These are phyloP conservation scores for Tauraco hartlaubi DNA, from an alignment of 2,797 vertebrate species.

Conservation along the genomic window DNA sequence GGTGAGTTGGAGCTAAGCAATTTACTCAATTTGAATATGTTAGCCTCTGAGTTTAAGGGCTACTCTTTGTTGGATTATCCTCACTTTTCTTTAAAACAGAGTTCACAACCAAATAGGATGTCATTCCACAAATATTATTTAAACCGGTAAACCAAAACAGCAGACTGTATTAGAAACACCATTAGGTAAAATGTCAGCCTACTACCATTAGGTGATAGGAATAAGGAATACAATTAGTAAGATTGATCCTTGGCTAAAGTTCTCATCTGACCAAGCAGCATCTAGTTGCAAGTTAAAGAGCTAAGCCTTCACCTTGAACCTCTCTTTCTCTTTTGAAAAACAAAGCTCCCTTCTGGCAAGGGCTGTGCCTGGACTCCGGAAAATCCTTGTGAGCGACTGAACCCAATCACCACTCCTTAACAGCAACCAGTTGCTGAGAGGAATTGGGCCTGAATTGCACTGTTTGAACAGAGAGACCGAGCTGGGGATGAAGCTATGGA, in stretches of 20 bases:
- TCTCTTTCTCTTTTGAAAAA: background rate
- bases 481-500: background rate
- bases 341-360: background rate
- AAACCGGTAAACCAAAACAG: background rate
- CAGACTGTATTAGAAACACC: background rate
- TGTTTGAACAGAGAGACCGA: background rate
- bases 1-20: background rate
- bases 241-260: rapidly evolving
- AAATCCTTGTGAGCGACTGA: background rate
- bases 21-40: background rate
- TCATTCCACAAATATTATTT: background rate
- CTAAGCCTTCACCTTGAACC: background rate
- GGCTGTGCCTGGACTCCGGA: background rate
- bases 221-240: background rate
- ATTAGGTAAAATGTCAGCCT: background rate
- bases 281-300: background rate
- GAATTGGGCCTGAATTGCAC: background rate
- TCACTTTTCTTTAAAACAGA: background rate
- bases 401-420: background rate
- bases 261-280: background rate
- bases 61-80: background rate
- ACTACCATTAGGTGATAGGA: background rate
- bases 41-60: background rate
- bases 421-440: background rate
- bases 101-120: background rate